Evolutionary conservation across 2,888 invertebrate species (phyloP), one percentile per base, ranked within the genome.

Genomic region (Perizoma flavofasciatum): DNA sequence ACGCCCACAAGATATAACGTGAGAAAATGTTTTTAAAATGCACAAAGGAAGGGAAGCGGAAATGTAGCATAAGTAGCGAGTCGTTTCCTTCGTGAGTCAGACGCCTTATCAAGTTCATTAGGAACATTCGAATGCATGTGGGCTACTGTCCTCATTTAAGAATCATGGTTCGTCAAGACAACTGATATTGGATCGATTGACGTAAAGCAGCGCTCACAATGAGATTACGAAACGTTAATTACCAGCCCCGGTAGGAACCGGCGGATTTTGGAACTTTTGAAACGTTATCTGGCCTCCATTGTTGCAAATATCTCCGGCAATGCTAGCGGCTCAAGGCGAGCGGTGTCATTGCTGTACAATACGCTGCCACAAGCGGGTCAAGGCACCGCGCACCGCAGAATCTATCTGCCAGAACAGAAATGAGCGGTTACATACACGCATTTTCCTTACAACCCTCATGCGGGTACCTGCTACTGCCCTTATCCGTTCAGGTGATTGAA

Each of bases 301-400:
- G 92, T 92, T 92, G 92, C 91, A 86, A 90, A 91, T 92, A 92
- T 91, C 91, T 91, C 90, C 89, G 89, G 87, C 90, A 89, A 88
- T 90, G 91, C 88, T 89, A 89, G 84, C 89, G 84, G 84, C 90
- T 90, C 91, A 91, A 91, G 92, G 92, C 89, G 86, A 92, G 74
- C 87, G 86, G 90, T 92, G 90, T 89, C 92, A 90, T 88, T 90
- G 90, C 92, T 90, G 90, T 88, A 88, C 88, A 86, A 86, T 88
- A 86, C 86, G 81, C 81, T 75, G 81, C 83, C 79, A 80, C 87
- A 91, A 86, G 85, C 87, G 83, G 89, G 91, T 90, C 90, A 91
- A 89, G 91, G 75, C 73, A 73, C 74, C 69, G 75, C 75, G 75
- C 79, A 75, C 74, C 73, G 73, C 63, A 69, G 50, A 61, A 49